Evolutionary conservation across 37 sponge, comb jelly and placozoan species (phyloP), one percentile per base, ranked within the genome.

Genomic region (Aphrocallistes beatrix): DNA sequence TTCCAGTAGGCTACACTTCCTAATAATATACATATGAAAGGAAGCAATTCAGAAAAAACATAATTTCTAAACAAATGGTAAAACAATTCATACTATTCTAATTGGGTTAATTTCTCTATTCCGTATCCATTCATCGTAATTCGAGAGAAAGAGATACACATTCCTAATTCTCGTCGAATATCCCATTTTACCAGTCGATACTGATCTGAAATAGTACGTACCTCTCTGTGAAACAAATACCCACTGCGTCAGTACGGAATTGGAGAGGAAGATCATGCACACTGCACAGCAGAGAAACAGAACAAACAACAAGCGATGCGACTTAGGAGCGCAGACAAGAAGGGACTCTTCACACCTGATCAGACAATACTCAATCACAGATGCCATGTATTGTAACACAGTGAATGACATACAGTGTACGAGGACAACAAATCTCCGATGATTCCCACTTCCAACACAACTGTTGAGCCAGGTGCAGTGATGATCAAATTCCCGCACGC

Each of bases 401-500:
- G 75, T 60, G 21, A 60, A 60, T 25, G 17, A 60, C 75, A 60
- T 60, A 6, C 10, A 60, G 34, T 60, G 75, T 6, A 60, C n/a
- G 3, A 60, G 21, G 3, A 60, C n/a, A 28, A 60, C 10, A 28
- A 60, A 60, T 60, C 75, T 60, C 1, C 34, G 75, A 13, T 60
- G 75, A 28, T 60, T 60, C n/a, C 75, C 75, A 60, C 21, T 13
- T 8, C 75, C 75, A 30, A 60, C n/a, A 60, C 75, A 60, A 30
- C 75, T 32, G n/a, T 60, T 60, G 10, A 60, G n/a, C 75, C 75
- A 60, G 10, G 75, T 28, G n/a, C 75, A 60, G n/a, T 60, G 75
- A 60, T 60, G 75, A 30, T 60, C 75, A 60, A 60, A 60, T 13
- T 60, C 75, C 8, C 8, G 75, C n/a, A 60, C 75, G n/a, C 75